Base-by-base conservation (phyloP, 2,888 invertebrate species). In the Sinhomidia bicolor region DNA sequence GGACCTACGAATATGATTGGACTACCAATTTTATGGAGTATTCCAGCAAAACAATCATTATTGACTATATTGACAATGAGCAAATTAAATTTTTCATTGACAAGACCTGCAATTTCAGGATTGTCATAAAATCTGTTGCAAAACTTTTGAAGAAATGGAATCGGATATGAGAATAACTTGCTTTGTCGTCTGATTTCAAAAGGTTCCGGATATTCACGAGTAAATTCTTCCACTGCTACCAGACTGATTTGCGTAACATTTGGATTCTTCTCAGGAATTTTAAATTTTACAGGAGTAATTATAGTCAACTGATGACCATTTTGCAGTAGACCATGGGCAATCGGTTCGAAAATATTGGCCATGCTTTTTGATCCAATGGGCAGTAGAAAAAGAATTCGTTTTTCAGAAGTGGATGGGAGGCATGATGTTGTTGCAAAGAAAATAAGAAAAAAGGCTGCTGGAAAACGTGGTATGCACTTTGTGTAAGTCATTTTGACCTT, bases 281-380 rank as follows among this genome's bases (percentile, higher is more conserved):
- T 81, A n/a, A 93, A 90, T 0, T 94, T 93, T 26, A 93, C 91
- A 0, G 94, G 93, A 2, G 94, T 94, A 23, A 95, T 94, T 0
- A 94, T 94, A 0, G 94, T 95, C 0, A 95, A 94, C 91, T 95
- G 94, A 90, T 95, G 95, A 0, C 95, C 95, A 79, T 94, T 93
- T n/a, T 93, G 92, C 5, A 94, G 95, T 62, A 95, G 92, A 89
- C 94, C 92, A 7, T 89, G 86, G 26, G 92, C 76, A 0, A 93
- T 85, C 7, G 91, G 89, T 57, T 92, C 90, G 68, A 92, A 95
- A 94, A 95, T 94, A 84, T 94, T 94, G 90, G 94, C 94, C 85
- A 85, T 85, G 36, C 85, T 85, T 65, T 78, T 85, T 9, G 84
- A 84, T 12, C 5, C 4, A 36, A 36, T 36, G 9, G 36, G 36